Conservation (phyloP, 2,797 vertebrate species). For the Acanthopagrus latus region DNA sequence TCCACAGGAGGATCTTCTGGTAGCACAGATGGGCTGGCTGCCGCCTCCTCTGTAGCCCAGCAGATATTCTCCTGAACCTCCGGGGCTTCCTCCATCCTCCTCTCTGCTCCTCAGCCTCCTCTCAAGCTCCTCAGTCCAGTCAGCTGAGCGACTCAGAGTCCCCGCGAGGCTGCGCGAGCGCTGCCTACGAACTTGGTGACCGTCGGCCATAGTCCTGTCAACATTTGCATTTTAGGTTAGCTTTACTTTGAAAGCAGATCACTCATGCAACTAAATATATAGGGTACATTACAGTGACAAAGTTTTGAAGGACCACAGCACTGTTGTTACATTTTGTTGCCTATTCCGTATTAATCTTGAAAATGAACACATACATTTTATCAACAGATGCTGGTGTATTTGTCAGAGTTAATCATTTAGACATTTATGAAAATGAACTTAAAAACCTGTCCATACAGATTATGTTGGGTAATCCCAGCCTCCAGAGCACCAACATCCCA, state of each 20-base stretch:
- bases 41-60: constrained; percentile 78
- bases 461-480: no score
- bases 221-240: neutral
- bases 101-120: constrained; percentile 80
- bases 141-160: constrained; percentile 91
- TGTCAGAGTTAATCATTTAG: neutral
- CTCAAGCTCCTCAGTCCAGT: constrained; percentile 91
- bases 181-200: constrained; percentile 76
- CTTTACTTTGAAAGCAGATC: constrained; percentile 9
- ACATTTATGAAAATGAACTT: neutral
- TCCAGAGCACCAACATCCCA: no score
- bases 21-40: constrained; percentile 81
- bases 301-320: neutral
- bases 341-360: neutral
- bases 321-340: neutral
- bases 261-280: neutral
- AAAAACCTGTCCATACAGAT: neutral
- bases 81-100: constrained; percentile 80
- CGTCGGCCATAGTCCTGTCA: constrained; percentile 74
- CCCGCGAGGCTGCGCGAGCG: constrained; percentile 84
- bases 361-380: neutral
- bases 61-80: constrained; percentile 84
- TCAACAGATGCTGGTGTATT: neutral
- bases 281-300: neutral
- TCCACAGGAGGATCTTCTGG: constrained; percentile 86